These are phyloP conservation scores for Furnarius figulus DNA, from an alignment of 2,113 vertebrate genomes.

Conservation along the genomic window DNA sequence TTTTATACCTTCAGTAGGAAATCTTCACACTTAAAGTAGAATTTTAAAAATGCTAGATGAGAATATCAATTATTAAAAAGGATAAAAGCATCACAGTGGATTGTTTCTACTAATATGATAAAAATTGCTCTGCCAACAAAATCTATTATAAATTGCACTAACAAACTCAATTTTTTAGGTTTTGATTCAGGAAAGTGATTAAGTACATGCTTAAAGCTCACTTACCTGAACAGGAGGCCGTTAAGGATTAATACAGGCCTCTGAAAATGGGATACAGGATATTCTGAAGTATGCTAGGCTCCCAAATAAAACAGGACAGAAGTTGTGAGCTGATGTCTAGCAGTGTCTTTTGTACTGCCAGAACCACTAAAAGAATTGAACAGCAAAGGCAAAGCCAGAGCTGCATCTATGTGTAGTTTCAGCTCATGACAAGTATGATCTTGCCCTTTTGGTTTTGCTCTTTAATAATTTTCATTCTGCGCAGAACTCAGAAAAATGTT, in stretches of 20 bases:
- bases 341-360: neutral
- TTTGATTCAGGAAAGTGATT: neutral
- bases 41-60: neutral
- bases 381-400: neutral
- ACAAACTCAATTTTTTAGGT: neutral
- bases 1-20: neutral
- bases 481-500: neutral
- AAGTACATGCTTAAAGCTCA: neutral
- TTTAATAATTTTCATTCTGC: neutral
- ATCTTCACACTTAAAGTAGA: neutral
- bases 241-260: neutral
- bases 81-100: neutral
- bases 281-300: neutral
- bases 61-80: neutral
- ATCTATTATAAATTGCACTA: neutral
- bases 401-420: neutral
- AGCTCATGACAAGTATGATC: neutral
- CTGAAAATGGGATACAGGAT: neutral
- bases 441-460: neutral
- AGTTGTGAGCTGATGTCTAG: neutral
- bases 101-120: neutral
- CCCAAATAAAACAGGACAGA: neutral
- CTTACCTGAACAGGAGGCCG: neutral
- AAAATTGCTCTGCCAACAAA: neutral
- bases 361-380: neutral